Evolutionary conservation across 2,888 invertebrate species (phyloP).

Genomic region (Ectemnius cavifrons): DNA sequence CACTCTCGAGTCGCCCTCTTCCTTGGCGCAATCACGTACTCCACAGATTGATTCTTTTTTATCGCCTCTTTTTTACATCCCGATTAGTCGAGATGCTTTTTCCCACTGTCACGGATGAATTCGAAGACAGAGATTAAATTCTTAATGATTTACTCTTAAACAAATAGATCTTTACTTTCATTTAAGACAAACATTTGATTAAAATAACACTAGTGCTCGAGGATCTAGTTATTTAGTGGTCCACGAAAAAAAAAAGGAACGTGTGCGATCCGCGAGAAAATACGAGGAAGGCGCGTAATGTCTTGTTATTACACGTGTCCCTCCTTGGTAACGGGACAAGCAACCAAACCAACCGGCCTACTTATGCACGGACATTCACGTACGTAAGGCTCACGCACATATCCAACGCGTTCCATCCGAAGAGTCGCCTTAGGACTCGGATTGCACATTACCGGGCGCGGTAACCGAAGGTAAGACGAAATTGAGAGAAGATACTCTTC

Average conservation of each 20-base stretch:
- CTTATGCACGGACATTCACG: slow-evolving; percentile 66
- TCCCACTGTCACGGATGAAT: neutral
- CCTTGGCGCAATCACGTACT: too few species aligned
- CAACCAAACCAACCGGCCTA: slow-evolving; percentile 68
- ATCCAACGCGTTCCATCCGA: slow-evolving; percentile 34
- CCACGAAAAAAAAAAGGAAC: neutral
- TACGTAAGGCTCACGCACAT: slow-evolving; percentile 44
- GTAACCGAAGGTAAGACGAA: neutral
- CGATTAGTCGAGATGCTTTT: neutral
- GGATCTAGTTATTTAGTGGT: slow-evolving; percentile 7
- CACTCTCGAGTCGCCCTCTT: slow-evolving; percentile 41
- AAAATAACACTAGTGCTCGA: neutral
- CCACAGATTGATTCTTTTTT: too few species aligned
- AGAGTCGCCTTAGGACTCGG: slow-evolving; percentile 51
- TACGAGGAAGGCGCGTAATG: slow-evolving; percentile 59
- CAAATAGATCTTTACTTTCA: too few species aligned
- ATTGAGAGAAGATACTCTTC: slow-evolving; percentile 2
- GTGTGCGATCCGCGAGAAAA: slow-evolving; percentile 37
- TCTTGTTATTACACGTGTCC: slow-evolving; percentile 70
- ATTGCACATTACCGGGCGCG: slow-evolving; percentile 28
- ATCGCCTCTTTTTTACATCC: too few species aligned
- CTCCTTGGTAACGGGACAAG: slow-evolving; percentile 69
- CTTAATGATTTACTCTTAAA: too few species aligned
- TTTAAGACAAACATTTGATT: too few species aligned
- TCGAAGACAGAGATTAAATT: neutral